Evolutionary conservation across 2,888 invertebrate species (phyloP).

Genomic region (Agonum fuliginosum): DNA sequence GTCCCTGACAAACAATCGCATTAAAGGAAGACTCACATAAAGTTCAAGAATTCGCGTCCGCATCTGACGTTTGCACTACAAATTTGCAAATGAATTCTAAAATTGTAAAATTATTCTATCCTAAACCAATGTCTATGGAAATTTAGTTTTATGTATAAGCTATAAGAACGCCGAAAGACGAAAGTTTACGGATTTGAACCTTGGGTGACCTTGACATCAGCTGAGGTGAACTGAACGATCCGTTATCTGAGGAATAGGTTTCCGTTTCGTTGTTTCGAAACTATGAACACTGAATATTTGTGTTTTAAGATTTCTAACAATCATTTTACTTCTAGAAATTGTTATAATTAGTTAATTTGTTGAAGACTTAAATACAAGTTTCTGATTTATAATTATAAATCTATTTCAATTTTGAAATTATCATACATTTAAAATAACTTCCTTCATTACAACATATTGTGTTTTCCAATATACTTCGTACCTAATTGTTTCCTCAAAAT

Average conservation of each 20-base stretch:
- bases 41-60: background rate
- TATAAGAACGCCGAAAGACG: background rate
- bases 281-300: too few species aligned
- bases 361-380: slow-evolving; percentile 4
- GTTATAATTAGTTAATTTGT: slow-evolving; percentile 35
- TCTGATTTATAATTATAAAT: slow-evolving; percentile 26
- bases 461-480: background rate
- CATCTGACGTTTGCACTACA: background rate
- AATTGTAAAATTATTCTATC: background rate
- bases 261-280: background rate
- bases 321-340: slow-evolving; percentile 1
- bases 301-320: slow-evolving; percentile 18
- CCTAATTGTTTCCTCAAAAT: background rate
- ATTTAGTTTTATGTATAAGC: background rate
- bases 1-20: slow-evolving; percentile 25
- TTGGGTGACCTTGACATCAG: slow-evolving; percentile 22
- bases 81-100: background rate
- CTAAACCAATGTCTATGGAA: background rate
- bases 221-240: slow-evolving; percentile 15
- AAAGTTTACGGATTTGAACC: slow-evolving; percentile 15
- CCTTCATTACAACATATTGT: slow-evolving; percentile 35
- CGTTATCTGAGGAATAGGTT: slow-evolving; percentile 13
- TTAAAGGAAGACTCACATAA: slow-evolving; percentile 32
- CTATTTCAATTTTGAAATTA: slow-evolving; percentile 22
- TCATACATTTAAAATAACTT: slow-evolving; percentile 31